A percentile compares a stretch with the other conserved stretches of the same genome.
These are phyloP conservation scores for Thalassaphorura encarpata DNA, from an alignment of 1,140 invertebrate genomes.

Conservation along the genomic window DNA sequence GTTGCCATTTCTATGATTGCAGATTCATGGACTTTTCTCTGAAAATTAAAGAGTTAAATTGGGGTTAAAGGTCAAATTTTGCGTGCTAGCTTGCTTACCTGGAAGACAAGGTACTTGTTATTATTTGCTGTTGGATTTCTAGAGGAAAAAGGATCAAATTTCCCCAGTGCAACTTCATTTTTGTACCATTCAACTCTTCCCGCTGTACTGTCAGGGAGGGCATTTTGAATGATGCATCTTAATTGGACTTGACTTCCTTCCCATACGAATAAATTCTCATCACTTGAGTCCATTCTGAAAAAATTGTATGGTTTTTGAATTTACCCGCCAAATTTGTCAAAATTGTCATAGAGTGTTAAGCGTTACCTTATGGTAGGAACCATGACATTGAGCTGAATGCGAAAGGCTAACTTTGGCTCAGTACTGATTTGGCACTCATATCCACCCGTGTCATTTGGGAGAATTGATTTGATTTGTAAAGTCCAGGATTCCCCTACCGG, in stretches of 20 bases:
- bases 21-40: constrained; percentile 24
- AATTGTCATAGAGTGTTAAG: no score
- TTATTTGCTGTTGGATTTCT: no score
- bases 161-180: constrained; percentile 22
- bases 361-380: constrained; percentile 27
- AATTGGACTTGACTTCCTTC: constrained; percentile 30
- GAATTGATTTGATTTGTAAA: constrained; percentile 23
- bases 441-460: not conserved
- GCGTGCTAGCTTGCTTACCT: constrained; percentile 9
- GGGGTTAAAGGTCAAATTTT: not conserved
- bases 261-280: constrained; percentile 31
- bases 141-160: constrained; percentile 12
- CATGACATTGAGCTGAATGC: constrained; percentile 25
- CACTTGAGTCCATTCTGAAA: constrained; percentile 23
- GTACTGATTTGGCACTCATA: constrained; percentile 33
- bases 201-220: constrained; percentile 14
- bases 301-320: no score
- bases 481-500: constrained; percentile 24
- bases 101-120: constrained; percentile 17
- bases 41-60: constrained; percentile 5
- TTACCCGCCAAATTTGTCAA: no score
- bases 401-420: constrained; percentile 28
- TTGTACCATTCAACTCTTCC: constrained; percentile 22
- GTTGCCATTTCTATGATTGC: constrained; percentile 18
- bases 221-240: constrained; percentile 22